phyloP scores from a whole-genome alignment of 2,888 invertebrate species.

The Anarsia innoxiella region DNA sequence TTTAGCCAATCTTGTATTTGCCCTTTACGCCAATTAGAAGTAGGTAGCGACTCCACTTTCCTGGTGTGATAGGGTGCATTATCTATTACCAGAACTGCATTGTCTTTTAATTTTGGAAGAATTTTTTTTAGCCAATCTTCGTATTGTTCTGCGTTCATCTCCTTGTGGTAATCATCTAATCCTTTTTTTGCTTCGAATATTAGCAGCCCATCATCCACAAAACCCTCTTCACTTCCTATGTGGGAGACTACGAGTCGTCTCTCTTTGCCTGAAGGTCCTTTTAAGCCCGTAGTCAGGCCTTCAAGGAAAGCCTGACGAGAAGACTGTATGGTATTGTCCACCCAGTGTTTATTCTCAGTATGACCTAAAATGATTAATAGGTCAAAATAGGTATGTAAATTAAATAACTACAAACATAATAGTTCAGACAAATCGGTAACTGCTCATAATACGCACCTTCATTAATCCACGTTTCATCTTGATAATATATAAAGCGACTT shows the following conservation, averaged over 20 bases:
- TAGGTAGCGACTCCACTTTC: too few species aligned
- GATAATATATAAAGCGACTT: conserved; percentile 16
- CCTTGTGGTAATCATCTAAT: conserved; percentile 20
- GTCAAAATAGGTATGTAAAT: background rate
- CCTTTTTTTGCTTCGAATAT: conserved; percentile 22
- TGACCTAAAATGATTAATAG: background rate
- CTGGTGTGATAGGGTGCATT: too few species aligned
- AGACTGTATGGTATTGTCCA: background rate
- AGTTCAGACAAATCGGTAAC: background rate
- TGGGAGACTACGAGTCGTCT: conserved; percentile 16
- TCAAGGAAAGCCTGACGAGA: background rate
- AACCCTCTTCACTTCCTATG: conserved; percentile 20
- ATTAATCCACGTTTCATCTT: conserved; percentile 21
- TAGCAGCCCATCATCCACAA: conserved; percentile 18
- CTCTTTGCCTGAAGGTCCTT: conserved; percentile 15
- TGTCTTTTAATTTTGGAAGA: conserved; percentile 19
- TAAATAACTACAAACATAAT: background rate
- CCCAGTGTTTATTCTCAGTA: background rate
- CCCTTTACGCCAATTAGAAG: too few species aligned
- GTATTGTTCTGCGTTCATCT: conserved; percentile 22
- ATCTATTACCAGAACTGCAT: too few species aligned
- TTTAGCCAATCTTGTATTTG: too few species aligned
- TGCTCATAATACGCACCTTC: conserved; percentile 14
- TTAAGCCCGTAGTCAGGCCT: background rate
- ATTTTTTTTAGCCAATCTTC: conserved; percentile 20